A percentile compares a stretch with the other conserved stretches of the same genome.
Conservation (phyloP, 2,888 invertebrate genomes). For the Orthonychiurus folsomi region DNA sequence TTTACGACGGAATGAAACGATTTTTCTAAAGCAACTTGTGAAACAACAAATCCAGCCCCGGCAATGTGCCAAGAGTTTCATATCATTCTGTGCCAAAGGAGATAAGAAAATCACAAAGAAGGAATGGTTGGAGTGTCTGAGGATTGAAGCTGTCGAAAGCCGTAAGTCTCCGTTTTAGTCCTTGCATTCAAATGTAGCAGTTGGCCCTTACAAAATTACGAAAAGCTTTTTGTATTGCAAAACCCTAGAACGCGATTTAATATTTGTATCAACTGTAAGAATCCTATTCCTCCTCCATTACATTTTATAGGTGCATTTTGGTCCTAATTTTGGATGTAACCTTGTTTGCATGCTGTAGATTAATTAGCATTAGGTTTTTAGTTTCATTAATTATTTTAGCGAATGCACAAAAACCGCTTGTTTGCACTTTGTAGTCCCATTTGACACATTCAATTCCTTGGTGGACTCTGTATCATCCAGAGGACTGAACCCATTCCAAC, state of each 20-base stretch:
- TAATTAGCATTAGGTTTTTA: too few relatives aligned
- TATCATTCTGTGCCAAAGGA: conserved; percentile 76
- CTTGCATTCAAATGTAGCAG: too few relatives aligned
- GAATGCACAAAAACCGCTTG: background rate
- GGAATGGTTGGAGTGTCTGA: conserved; percentile 82
- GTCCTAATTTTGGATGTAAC: conserved; percentile 1
- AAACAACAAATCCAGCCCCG: conserved; percentile 82
- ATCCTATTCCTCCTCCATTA: background rate
- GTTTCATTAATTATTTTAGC: too few relatives aligned
- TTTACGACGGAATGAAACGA: conserved; percentile 72
- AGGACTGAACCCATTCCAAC: conserved; percentile 39
- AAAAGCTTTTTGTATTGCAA: too few relatives aligned
- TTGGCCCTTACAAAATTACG: too few relatives aligned
- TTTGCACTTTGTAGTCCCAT: conserved; percentile 37
- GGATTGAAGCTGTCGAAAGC: conserved; percentile 60
- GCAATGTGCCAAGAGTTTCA: conserved; percentile 79
- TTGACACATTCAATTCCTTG: conserved; percentile 39
- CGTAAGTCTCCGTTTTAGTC: conserved; percentile 55
- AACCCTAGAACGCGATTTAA: conserved; percentile 1
- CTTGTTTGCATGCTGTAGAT: too few relatives aligned
- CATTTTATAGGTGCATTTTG: conserved; percentile 1
- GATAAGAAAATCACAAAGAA: conserved; percentile 66
- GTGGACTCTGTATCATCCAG: conserved; percentile 38
- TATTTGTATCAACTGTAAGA: background rate
- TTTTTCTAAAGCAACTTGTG: conserved; percentile 67